Evolutionary conservation across 1,140 invertebrate genomes (phyloP), one percentile per base, ranked within the genome.

Genomic region (Centruroides vittatus): DNA sequence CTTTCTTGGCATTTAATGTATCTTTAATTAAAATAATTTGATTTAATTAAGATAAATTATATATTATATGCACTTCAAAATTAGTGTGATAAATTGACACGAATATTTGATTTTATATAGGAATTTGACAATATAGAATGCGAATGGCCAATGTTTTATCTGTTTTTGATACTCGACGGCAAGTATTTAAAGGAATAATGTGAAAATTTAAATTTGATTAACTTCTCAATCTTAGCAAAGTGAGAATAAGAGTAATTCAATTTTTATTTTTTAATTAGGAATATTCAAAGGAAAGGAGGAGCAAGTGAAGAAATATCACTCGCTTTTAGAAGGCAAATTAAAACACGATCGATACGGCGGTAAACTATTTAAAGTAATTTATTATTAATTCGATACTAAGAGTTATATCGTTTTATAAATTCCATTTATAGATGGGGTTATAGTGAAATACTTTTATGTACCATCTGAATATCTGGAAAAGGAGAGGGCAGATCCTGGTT

Each of bases 101-200:
- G 5, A 36, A 6, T 5, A 0, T 53, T 23, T 23, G 51, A 5
- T 23, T 23, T 53, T 53, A 36, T 75, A 41, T 71, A 97, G 81
- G 85, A 93, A 69, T 99, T 97, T 78, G 93, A 98, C 72, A 86
- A 88, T 34, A 84, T 98, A 51, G 96, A 99, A 77, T 92, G 89
- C 70, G 93, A 99, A 76, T 99, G 96, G 93, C 96, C 96, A 0
- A 72, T 99, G 11, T 98, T 98, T 77, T 95, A 86, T 70, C 84
- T 93, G 35, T 89, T 88, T 72, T 88, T 98, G 84, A 89, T 98
- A 46, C 94, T 98, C 65, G 93, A 98, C 75, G 90, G 93, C 61
- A 86, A 93, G 65, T 94, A 89, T 11, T 41, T 5, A 41, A 41
- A 41, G 41, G 8, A 41, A 41, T 41, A 41, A 41, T 41, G 0